These are phyloP conservation scores for Stenodera caucasica DNA, from an alignment of 2,888 invertebrate genomes.

Conservation along the genomic window DNA sequence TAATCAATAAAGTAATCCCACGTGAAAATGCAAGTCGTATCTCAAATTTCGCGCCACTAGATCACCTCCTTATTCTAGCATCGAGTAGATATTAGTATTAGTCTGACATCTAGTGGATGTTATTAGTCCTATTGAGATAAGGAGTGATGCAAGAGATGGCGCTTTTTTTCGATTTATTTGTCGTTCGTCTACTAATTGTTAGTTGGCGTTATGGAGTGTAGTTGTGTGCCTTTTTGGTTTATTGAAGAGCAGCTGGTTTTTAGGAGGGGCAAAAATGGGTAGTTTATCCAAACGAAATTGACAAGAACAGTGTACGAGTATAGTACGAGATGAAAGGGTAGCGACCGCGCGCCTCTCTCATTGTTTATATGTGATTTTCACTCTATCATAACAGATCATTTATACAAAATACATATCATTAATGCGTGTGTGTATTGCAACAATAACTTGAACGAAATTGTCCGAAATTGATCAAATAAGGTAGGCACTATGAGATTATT, in stretches of 20 bases:
- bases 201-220: background rate
- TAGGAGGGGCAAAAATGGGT: constrained; percentile 44
- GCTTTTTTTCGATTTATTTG: too few relatives aligned
- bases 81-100: background rate
- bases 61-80: too few relatives aligned
- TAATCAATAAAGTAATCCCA: too few relatives aligned
- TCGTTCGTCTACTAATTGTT: background rate
- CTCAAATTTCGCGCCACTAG: too few relatives aligned
- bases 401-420: constrained; percentile 25
- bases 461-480: constrained; percentile 31
- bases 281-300: constrained; percentile 32
- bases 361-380: constrained; percentile 32
- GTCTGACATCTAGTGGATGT: background rate
- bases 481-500: constrained; percentile 19
- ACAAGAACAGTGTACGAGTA: constrained; percentile 35
- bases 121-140: too few relatives aligned
- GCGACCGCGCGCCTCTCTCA: constrained; percentile 28
- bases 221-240: constrained; percentile 19
- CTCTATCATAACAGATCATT: constrained; percentile 30
- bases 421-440: constrained; percentile 10
- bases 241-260: constrained; percentile 21
- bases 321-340: constrained; percentile 41
- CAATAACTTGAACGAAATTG: constrained; percentile 35
- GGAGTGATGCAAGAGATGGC: too few relatives aligned
- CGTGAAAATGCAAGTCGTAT: too few relatives aligned